Evolutionary conservation across 2,888 invertebrate genomes (phyloP), one percentile per base, ranked within the genome.

Genomic region (Hirtodrosophila trivittata): DNA sequence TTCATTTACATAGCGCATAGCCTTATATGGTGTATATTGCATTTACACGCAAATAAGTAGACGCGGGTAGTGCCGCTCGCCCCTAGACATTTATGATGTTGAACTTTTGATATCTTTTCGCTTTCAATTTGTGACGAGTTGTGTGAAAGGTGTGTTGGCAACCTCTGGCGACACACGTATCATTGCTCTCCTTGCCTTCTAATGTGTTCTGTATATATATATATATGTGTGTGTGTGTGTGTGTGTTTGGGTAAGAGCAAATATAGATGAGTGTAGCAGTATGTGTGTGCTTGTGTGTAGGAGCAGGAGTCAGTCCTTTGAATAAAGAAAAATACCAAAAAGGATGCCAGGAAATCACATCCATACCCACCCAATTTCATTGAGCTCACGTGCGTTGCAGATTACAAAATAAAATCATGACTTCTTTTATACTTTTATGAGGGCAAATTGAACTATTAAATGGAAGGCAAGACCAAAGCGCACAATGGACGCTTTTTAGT

Each of bases 111-210:
- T 77, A 68, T 67, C 60, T 51, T 71, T 78, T 77, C 75, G 68
- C 77, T 69, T 83, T 83, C 81, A 85, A 86, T 85, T 85, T 85
- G 86, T 85, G 81, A 82, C 74, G 69, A 73, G 57, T 32, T 33
- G 50, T 42, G 49, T 46, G 25, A 57, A 60, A 66, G 49, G 65
- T 54, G 41, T 57, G 41, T 54, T 51, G 43, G 16, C 25, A 18
- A 38, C 30, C 21, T 38, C 14, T 21, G n/a, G 45, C 54, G 50
- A 30, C 50, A 39, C 38, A 42, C 42, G 38, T 47, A 52, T 7
- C 28, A 52, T 6, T 21, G 7, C 41, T 13, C 18, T 35, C 26
- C 10, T 39, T 6, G 8, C 16, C 13, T 37, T 25, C 35, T 41
- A 38, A 42, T 42, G 45, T 30, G 13, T 26, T 45, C 4, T 16